Evolutionary conservation across 53 echinoderm and acorn worm genomes (phyloP), one percentile per base, ranked within the genome.

Genomic region (Echinarachnius parma): DNA sequence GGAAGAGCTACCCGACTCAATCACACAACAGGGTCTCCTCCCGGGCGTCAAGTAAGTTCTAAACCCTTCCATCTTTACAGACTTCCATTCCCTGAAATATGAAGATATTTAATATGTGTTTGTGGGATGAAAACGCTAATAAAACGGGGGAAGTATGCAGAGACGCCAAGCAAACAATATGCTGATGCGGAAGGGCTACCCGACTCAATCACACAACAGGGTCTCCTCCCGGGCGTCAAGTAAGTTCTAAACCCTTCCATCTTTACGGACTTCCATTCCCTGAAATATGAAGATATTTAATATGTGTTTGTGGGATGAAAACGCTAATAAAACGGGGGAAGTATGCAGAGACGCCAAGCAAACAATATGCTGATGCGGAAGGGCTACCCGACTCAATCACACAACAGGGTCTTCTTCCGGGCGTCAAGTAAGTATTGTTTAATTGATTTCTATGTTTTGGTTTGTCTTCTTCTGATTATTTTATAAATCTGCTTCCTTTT

Each of bases 21-120:
- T 91, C 45, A 98, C 91, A 9, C 98, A 98, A 37, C 98, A 98
- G 71, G 98, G 98, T 25, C 81, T 98, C 0, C 88, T 91, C 0
- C 98, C 98, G 4, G 98, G 98, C 46, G 98, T 98, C 78, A 98
- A 98, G 98, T 98, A 75, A 91, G 98, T 80, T 14, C n/a, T n/a
- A n/a, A n/a, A n/a, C n/a, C n/a, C n/a, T n/a, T n/a, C n/a, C n/a
- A n/a, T n/a, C n/a, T n/a, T n/a, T n/a, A n/a, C n/a, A n/a, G n/a
- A n/a, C n/a, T n/a, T n/a, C n/a, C n/a, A n/a, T n/a, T n/a, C n/a
- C n/a, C n/a, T n/a, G n/a, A n/a, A n/a, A n/a, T n/a, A n/a, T n/a
- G n/a, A n/a, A n/a, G n/a, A n/a, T n/a, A n/a, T n/a, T n/a, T n/a
- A n/a, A n/a, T n/a, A n/a, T n/a, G n/a, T n/a, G n/a, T n/a, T n/a